Conservation (phyloP, 2,113 vertebrate species). For the Centropus bengalensis region DNA sequence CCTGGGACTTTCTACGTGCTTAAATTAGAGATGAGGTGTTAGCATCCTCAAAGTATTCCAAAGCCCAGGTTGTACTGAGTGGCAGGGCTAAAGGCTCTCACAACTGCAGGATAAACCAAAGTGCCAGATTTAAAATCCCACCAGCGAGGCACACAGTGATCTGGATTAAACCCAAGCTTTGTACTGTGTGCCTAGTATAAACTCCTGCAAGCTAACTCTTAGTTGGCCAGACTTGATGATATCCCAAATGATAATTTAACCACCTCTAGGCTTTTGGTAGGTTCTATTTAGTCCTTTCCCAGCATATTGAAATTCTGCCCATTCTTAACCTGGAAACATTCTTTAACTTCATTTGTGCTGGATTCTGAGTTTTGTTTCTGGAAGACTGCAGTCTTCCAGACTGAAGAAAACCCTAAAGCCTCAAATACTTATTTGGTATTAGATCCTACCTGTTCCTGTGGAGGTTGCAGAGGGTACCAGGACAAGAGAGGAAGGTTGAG, state of each 20-base stretch:
- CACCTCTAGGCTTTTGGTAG: not conserved
- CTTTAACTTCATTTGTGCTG: not conserved
- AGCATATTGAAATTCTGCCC: not conserved
- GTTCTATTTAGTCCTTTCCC: not conserved
- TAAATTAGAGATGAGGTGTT: conserved; percentile 37
- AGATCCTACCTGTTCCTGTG: not conserved
- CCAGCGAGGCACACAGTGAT: not conserved
- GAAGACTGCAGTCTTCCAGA: not conserved
- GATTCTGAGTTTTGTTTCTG: not conserved
- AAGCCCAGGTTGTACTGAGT: not conserved
- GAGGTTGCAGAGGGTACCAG: not conserved
- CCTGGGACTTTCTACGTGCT: not conserved
- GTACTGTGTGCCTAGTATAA: not conserved
- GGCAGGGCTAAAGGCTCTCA: not conserved
- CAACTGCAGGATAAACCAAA: not conserved
- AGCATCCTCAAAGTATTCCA: not conserved
- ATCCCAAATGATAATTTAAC: not conserved
- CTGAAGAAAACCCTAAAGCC: not conserved
- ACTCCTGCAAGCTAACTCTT: not conserved
- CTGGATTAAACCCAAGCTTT: not conserved
- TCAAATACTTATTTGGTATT: not conserved
- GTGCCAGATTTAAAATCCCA: not conserved
- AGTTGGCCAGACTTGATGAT: fast-evolving
- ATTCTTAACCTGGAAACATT: not conserved
- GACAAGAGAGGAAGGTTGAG: not conserved